A percentile compares a stretch with the other conserved stretches of the same genome.
phyloP scores from a whole-genome alignment of 2,888 invertebrate genomes.

The Leucophenga maculata region DNA sequence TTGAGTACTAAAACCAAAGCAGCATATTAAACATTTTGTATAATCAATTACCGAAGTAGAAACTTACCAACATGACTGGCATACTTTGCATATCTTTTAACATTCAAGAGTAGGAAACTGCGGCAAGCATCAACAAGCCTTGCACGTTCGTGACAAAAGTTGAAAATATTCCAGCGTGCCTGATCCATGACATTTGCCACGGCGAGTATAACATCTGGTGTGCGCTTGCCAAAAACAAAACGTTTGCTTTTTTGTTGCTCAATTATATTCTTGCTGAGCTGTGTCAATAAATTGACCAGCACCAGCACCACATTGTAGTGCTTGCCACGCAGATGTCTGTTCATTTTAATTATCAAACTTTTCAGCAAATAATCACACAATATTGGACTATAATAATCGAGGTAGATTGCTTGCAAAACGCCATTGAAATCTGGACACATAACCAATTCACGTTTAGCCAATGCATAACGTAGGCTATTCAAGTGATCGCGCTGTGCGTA shows the following conservation, averaged over 20 bases:
- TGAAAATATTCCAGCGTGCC: conserved; percentile 63
- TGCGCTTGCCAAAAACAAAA: conserved; percentile 55
- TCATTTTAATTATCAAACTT: not conserved
- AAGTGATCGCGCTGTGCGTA: not conserved
- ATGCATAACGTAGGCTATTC: not conserved
- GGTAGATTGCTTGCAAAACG: not conserved
- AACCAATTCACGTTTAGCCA: not conserved
- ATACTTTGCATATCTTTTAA: not conserved
- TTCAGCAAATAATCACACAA: not conserved
- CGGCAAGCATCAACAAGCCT: not conserved
- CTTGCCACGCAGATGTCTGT: conserved; percentile 13
- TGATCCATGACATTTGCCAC: conserved; percentile 63
- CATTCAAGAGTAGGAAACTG: not conserved
- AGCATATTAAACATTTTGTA: too few relatives aligned
- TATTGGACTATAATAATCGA: not conserved
- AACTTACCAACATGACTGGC: conserved; percentile 1
- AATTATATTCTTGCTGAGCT: conserved; percentile 48
- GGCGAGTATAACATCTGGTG: conserved; percentile 61
- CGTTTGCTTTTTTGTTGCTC: conserved; percentile 40
- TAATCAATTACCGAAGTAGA: too few relatives aligned
- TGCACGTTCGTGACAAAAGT: conserved; percentile 55
- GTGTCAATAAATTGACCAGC: conserved; percentile 53
- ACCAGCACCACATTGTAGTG: conserved; percentile 43
- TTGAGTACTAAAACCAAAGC: not conserved
- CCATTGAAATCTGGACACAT: not conserved